Evolutionary conservation across 2,113 vertebrate genomes (phyloP).

Genomic region (Mixornis gularis): DNA sequence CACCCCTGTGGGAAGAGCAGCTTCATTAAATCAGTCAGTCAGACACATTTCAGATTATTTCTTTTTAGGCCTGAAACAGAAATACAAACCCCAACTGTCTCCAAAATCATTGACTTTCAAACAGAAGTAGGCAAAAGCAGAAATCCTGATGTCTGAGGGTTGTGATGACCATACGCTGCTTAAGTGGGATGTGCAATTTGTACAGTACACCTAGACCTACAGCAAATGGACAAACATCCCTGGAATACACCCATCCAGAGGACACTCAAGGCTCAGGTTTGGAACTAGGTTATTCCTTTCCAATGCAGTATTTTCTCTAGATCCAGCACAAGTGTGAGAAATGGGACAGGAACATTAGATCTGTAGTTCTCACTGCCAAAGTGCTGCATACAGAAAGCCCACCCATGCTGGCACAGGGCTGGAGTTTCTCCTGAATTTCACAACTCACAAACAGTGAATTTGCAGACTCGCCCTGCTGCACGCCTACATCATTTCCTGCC

Average conservation of each 20-base stretch:
- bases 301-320: background rate
- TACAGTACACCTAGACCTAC: background rate
- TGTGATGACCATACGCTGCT: background rate
- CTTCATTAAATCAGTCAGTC: background rate
- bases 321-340: background rate
- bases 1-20: background rate
- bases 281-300: background rate
- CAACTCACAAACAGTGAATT: background rate
- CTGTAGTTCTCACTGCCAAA: background rate
- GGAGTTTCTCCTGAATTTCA: background rate
- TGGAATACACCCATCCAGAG: background rate
- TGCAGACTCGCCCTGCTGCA: background rate
- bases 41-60: background rate
- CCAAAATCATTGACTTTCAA: background rate
- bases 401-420: background rate
- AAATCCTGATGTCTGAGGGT: background rate
- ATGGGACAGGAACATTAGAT: background rate
- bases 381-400: background rate
- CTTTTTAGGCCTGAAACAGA: background rate
- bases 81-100: background rate
- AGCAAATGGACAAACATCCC: background rate
- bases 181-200: background rate
- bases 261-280: background rate
- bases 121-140: background rate
- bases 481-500: background rate